phyloP scores from a whole-genome alignment of 2,888 invertebrate genomes.

The Tortricodes alternella region DNA sequence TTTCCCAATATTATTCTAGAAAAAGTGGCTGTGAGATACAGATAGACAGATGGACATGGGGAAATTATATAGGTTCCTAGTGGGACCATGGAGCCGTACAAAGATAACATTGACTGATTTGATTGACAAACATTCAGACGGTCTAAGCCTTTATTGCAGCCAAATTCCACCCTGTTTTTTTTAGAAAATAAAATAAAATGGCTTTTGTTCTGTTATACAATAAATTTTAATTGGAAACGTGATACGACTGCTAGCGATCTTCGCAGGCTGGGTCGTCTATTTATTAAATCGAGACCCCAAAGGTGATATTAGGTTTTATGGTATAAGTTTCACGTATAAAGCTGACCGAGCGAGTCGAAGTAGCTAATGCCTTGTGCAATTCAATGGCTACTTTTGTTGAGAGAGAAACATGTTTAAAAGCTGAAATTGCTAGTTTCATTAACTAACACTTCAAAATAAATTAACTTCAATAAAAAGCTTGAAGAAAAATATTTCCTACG shows the following conservation, averaged over 20 bases:
- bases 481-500: too few species aligned
- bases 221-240: conserved; percentile 32
- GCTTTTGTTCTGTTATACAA: conserved; percentile 30
- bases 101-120: too few species aligned
- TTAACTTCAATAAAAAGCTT: too few species aligned
- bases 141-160: background rate
- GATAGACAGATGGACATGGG: too few species aligned
- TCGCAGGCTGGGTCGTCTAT: conserved; percentile 7
- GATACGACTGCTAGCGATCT: conserved; percentile 12
- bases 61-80: too few species aligned
- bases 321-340: conserved; percentile 13
- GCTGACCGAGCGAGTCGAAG: background rate
- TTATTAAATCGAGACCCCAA: conserved; percentile 24
- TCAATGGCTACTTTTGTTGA: too few species aligned
- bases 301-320: conserved; percentile 22
- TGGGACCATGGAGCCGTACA: too few species aligned
- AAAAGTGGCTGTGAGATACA: too few species aligned
- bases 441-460: too few species aligned
- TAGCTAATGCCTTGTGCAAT: background rate
- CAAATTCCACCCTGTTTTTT: background rate
- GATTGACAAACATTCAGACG: background rate
- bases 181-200: conserved; percentile 28
- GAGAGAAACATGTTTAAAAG: too few species aligned
- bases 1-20: too few species aligned
- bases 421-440: too few species aligned